Evolutionary conservation across 1,140 invertebrate genomes (phyloP).

Genomic region (Diorhabda elongata): DNA sequence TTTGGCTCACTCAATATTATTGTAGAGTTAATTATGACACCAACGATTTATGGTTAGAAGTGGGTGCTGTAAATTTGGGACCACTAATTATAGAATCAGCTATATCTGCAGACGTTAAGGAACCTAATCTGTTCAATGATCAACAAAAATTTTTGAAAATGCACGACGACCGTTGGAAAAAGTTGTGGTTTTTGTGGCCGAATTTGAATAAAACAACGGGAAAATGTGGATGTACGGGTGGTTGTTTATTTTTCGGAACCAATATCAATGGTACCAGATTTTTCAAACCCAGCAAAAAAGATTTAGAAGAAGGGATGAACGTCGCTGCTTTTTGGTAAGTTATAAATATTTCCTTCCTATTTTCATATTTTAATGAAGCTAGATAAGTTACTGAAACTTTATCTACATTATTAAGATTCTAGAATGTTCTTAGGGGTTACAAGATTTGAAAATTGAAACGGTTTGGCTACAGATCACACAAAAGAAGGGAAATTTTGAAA

Average conservation of each 20-base stretch:
- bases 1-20: neutral
- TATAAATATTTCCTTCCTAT: too few relatives aligned
- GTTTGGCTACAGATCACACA: too few relatives aligned
- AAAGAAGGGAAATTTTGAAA: too few relatives aligned
- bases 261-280: slow-evolving; percentile 83
- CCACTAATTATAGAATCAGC: slow-evolving; percentile 92
- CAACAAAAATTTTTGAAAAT: slow-evolving; percentile 79
- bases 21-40: slow-evolving; percentile 46
- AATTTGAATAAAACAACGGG: slow-evolving; percentile 53
- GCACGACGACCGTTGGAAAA: slow-evolving; percentile 83
- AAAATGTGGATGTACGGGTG: slow-evolving; percentile 94
- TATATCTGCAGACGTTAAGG: slow-evolving; percentile 69
- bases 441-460: too few relatives aligned
- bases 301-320: slow-evolving; percentile 77
- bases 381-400: too few relatives aligned
- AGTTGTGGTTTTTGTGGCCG: slow-evolving; percentile 94
- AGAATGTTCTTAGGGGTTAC: too few relatives aligned
- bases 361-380: too few relatives aligned
- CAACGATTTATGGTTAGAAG: slow-evolving; percentile 85
- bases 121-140: slow-evolving; percentile 70
- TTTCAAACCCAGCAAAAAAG: slow-evolving; percentile 77
- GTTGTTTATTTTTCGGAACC: slow-evolving; percentile 89
- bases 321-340: slow-evolving; percentile 68
- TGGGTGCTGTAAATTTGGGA: slow-evolving; percentile 83
- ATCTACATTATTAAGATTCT: too few relatives aligned